Evolutionary conservation across 37 sponge, comb jelly and placozoan genomes (phyloP), one percentile per base, ranked within the genome.

Genomic region (Corticium candelabrum): DNA sequence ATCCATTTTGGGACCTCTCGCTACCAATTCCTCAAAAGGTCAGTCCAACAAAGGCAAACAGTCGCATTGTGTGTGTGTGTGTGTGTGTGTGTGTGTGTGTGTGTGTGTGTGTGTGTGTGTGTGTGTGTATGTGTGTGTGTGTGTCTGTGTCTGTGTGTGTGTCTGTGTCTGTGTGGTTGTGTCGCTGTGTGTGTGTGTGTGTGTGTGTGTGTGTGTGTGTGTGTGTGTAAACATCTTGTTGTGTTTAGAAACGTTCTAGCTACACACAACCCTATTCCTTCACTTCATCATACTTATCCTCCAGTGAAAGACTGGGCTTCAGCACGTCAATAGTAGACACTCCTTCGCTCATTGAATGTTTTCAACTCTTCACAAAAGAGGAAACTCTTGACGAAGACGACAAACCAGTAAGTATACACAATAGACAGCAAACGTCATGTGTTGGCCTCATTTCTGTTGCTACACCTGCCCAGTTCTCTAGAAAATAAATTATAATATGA

Each of bases 281-380:
- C 1, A 86, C 84, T 34, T 84, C 87, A 37, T 84, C 90, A 90
- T 86, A 90, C 79, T 86, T 90, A 27, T 56, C 80, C 67, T 90
- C 87, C 90, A 90, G n/a, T n/a, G n/a, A n/a, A n/a, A n/a, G n/a
- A n/a, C n/a, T n/a, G n/a, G n/a, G n/a, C n/a, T n/a, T n/a, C n/a
- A n/a, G 62, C 62, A 27, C 21, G 62, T 50, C 62, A 11, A 50
- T 21, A 27, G 11, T 21, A 50, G 62, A 27, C 62, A 21, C 11
- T 50, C 84, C 41, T 86, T 86, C 35, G 73, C 36, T 41, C 79
- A 84, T 79, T 87, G 89, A 0, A 34, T 62, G 68, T 84, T 90
- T 40, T 86, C 85, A 87, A 87, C n/a, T 1, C 50, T 15, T 40
- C 39, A 3, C 3, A 36, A 50, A 5, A 41, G 3, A 41, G 39